These are phyloP conservation scores for Belonocnema kinseyi DNA, from an alignment of 1,140 invertebrate species.

Conservation along the genomic window DNA sequence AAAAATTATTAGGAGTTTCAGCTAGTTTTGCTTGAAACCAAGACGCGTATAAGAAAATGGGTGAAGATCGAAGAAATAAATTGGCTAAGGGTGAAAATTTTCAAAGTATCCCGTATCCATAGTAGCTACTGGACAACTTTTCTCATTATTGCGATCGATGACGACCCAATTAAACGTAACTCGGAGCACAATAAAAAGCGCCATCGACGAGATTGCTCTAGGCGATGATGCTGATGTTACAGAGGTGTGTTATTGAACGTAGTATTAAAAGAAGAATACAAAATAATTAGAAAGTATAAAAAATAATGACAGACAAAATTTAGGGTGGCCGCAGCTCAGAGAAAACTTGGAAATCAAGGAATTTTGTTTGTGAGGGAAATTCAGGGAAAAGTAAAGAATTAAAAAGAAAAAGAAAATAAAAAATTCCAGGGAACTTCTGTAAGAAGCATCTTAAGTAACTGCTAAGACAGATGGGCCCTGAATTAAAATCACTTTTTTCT, in stretches of 20 bases:
- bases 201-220: conserved; percentile 8
- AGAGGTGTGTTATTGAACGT: background rate
- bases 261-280: background rate
- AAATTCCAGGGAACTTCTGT: too few species aligned
- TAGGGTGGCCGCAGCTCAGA: too few species aligned
- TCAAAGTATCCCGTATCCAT: conserved; percentile 21
- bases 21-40: background rate
- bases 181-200: conserved; percentile 13
- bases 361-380: too few species aligned
- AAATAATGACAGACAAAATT: background rate
- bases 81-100: conserved; percentile 17
- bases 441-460: too few species aligned
- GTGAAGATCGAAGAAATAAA: conserved; percentile 25
- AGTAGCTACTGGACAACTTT: conserved; percentile 26
- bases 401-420: too few species aligned
- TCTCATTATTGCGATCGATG: conserved; percentile 31
- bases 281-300: background rate
- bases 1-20: background rate
- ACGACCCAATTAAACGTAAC: conserved; percentile 30
- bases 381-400: too few species aligned
- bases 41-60: conserved; percentile 14
- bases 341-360: too few species aligned
- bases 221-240: conserved; percentile 9
- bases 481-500: too few species aligned
- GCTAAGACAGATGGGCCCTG: too few species aligned